phyloP scores from a whole-genome alignment of 1,140 invertebrate genomes.

The Aplysia californica region DNA sequence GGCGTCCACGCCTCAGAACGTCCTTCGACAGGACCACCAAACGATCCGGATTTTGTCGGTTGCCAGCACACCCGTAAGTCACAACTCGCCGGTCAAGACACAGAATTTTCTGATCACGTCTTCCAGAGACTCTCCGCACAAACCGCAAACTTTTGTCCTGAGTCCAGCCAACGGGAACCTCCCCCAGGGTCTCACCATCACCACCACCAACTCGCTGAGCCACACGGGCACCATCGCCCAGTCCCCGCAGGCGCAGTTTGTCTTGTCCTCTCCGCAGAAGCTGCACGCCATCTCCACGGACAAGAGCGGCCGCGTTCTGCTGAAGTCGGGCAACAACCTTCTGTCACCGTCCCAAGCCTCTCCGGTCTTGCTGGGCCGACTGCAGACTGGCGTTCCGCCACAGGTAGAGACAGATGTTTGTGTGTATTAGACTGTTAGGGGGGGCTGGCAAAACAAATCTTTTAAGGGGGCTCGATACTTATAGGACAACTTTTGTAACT shows the following conservation, averaged over 20 bases:
- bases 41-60: slow-evolving; percentile 25
- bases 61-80: neutral
- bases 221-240: neutral
- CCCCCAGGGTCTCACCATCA: slow-evolving; percentile 7
- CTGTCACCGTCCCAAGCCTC: slow-evolving; percentile 49
- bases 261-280: slow-evolving; percentile 36
- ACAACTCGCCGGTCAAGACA: slow-evolving; percentile 24
- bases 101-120: slow-evolving; percentile 28
- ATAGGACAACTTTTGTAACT: too few relatives aligned
- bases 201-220: neutral
- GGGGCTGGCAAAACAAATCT: too few relatives aligned
- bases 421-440: too few relatives aligned
- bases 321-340: slow-evolving; percentile 36
- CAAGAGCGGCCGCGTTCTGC: slow-evolving; percentile 19
- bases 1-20: slow-evolving; percentile 23
- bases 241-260: slow-evolving; percentile 10
- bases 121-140: slow-evolving; percentile 11
- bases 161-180: slow-evolving; percentile 11
- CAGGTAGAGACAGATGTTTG: too few relatives aligned
- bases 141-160: slow-evolving; percentile 22
- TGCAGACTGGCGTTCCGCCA: slow-evolving; percentile 48
- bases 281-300: slow-evolving; percentile 41
- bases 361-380: slow-evolving; percentile 53
- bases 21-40: slow-evolving; percentile 20
- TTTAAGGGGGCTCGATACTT: too few relatives aligned